A percentile compares a stretch with the other conserved stretches of the same genome.
Conservation (phyloP, 2,797 vertebrate species). For the Cygnus olor region DNA sequence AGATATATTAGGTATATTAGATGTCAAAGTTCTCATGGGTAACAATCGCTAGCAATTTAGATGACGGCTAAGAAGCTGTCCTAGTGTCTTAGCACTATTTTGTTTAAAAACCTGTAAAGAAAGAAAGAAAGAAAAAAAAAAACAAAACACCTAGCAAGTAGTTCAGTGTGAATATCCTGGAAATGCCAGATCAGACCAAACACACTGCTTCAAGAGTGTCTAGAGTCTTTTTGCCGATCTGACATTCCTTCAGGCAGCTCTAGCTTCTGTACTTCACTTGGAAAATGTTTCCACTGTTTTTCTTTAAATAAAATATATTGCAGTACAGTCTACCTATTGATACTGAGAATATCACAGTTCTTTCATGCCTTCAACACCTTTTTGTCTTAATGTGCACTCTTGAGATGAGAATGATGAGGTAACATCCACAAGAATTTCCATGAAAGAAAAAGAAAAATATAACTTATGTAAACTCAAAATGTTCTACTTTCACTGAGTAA, state of each 20-base stretch:
- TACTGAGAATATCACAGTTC: not conserved
- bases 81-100: not conserved
- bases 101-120: not conserved
- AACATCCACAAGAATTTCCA: conserved; percentile 31
- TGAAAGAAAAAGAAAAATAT: conserved; percentile 25
- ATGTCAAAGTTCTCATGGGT: not conserved
- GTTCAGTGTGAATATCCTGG: not conserved
- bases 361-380: not conserved
- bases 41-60: not conserved
- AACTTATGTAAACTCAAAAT: conserved; percentile 26
- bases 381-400: not conserved
- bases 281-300: conserved; percentile 12
- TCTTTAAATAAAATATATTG: conserved; percentile 39
- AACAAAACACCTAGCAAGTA: not conserved
- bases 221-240: not conserved
- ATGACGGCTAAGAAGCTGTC: not conserved
- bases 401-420: conserved; percentile 30
- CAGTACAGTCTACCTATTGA: not conserved
- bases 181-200: not conserved
- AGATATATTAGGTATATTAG: not conserved
- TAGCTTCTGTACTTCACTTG: not conserved
- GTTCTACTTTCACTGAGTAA: conserved; percentile 27
- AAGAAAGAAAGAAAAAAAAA: not conserved
- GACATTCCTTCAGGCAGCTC: not conserved
- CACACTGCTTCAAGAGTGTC: not conserved